phyloP scores from a whole-genome alignment of 2,113 vertebrate species.

The Rana temporaria region DNA sequence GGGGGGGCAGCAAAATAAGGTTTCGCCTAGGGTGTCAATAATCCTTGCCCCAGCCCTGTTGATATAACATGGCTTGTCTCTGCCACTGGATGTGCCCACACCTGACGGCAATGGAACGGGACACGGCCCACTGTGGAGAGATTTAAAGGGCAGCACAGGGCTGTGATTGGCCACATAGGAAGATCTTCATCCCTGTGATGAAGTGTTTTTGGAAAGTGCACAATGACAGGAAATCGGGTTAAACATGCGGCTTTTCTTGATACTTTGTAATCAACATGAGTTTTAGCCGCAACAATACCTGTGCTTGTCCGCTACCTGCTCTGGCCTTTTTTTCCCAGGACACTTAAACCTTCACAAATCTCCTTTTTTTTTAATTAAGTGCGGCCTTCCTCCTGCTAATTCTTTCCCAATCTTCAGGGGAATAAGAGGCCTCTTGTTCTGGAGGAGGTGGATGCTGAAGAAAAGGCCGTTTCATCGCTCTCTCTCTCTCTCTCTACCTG shows the following conservation, averaged over 20 bases:
- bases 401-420: conserved; percentile 44
- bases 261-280: neutral
- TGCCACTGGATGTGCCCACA: no score
- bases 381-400: conserved; percentile 49
- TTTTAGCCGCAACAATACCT: conserved; percentile 4
- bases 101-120: no score
- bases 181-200: no score
- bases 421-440: conserved; percentile 50
- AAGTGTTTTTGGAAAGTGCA: no score
- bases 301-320: neutral
- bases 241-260: neutral
- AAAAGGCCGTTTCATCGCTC: conserved; percentile 50
- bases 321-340: conserved; percentile 23
- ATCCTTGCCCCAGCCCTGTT: no score
- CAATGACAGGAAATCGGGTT: neutral
- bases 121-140: no score
- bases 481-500: conserved; percentile 35
- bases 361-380: conserved; percentile 49
- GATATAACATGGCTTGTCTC: no score
- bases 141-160: no score
- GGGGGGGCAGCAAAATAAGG: no score
- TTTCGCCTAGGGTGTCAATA: no score
- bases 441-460: conserved; percentile 18
- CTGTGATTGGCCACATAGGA: no score
- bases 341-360: conserved; percentile 44